Percentiles rank a stretch among this genome's conserved stretches.
Conservation (phyloP, 2,888 invertebrate genomes). For the Tenthredo notha region DNA sequence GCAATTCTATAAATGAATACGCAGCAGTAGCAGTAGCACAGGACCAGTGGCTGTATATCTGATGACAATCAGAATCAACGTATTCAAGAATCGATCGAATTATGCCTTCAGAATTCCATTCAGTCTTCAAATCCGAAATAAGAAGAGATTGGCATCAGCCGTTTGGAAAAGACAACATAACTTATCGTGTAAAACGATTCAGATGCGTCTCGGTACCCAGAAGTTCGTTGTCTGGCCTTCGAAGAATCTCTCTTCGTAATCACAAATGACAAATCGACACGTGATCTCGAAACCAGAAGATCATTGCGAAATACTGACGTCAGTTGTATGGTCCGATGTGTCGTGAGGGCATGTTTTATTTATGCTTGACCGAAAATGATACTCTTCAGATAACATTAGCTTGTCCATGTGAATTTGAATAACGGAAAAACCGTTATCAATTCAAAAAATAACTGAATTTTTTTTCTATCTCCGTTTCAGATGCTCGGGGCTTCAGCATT, state of each 20-base stretch:
- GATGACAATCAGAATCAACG: neutral
- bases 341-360: neutral
- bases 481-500: constrained; percentile 88
- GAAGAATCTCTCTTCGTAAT: neutral
- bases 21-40: neutral
- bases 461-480: constrained; percentile 78
- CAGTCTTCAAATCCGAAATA: neutral
- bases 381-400: neutral
- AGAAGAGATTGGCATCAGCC: neutral
- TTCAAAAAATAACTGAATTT: neutral
- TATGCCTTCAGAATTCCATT: neutral
- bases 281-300: neutral
- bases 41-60: neutral
- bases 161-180: neutral
- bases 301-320: neutral
- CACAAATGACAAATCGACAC: neutral
- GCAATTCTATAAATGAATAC: neutral
- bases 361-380: neutral
- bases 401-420: neutral
- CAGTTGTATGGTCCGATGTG: constrained; percentile 27
- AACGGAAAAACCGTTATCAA: neutral
- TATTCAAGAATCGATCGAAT: neutral
- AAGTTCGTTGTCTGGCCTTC: neutral
- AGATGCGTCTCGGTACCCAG: neutral
- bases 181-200: neutral